Percentiles rank a stretch among this genome's conserved stretches.
Evolutionary conservation across 2,797 vertebrate genomes (phyloP).

Genomic region (Premnoplex brunnescens): DNA sequence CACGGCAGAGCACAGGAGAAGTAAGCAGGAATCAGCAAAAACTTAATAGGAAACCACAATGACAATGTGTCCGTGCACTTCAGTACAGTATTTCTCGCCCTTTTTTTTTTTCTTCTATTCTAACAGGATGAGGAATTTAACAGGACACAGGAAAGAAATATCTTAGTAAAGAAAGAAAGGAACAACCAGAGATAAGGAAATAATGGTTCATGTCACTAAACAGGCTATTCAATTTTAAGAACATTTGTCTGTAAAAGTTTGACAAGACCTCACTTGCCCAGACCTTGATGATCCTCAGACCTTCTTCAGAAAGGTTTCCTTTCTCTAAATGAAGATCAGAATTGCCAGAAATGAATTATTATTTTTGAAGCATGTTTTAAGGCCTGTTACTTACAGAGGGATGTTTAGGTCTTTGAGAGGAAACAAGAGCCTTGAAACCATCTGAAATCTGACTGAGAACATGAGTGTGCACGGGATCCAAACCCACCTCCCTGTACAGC

Average conservation of each 20-base stretch:
- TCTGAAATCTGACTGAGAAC: background rate
- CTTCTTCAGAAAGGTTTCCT: slow-evolving; percentile 3
- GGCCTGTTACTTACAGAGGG: background rate
- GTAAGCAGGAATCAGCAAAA: slow-evolving; percentile 4
- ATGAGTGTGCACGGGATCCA: accelerated
- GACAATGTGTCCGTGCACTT: background rate
- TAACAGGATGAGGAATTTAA: slow-evolving; percentile 56
- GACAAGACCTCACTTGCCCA: slow-evolving; percentile 21
- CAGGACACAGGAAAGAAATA: slow-evolving; percentile 49
- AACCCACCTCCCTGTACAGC: background rate
- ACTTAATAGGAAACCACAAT: background rate
- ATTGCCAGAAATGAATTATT: background rate
- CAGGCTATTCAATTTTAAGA: slow-evolving; percentile 6
- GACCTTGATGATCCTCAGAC: slow-evolving; percentile 2
- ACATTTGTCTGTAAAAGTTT: slow-evolving; percentile 21
- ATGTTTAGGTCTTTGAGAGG: background rate
- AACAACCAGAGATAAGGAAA: slow-evolving; percentile 60
- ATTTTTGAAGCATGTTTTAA: background rate
- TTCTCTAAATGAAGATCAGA: background rate
- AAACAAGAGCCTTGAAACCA: background rate
- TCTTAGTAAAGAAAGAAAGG: slow-evolving; percentile 58
- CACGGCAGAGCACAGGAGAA: background rate
- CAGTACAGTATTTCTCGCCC: background rate
- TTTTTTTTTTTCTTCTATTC: background rate
- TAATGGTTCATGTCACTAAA: slow-evolving; percentile 10